phyloP scores from a whole-genome alignment of 2,113 vertebrate genomes.

The Xenus cinereus region DNA sequence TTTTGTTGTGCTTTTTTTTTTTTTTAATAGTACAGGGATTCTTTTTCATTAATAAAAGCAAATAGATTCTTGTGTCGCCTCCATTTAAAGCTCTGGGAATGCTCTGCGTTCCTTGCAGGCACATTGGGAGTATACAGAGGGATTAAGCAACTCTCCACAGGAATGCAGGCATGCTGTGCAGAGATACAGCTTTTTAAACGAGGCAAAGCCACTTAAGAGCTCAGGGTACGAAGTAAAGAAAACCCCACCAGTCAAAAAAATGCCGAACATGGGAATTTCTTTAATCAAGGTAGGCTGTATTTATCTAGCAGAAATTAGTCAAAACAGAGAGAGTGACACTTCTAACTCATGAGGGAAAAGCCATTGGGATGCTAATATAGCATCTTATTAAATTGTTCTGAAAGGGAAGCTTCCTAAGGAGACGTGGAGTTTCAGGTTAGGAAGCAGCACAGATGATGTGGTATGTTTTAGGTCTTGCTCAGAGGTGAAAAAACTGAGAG shows the following conservation, averaged over 20 bases:
- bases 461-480: background rate
- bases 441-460: background rate
- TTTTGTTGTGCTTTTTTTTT: no score
- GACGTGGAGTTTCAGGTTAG: background rate
- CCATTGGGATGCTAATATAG: background rate
- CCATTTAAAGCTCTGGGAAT: conserved; percentile 12
- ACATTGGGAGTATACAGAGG: background rate
- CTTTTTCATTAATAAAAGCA: background rate
- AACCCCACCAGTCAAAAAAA: background rate
- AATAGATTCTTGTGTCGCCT: background rate
- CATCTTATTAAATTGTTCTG: background rate
- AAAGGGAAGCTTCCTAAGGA: background rate
- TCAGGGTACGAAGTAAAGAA: background rate
- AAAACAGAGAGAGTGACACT: background rate
- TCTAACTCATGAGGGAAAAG: background rate
- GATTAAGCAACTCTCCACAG: conserved; percentile 49
- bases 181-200: background rate
- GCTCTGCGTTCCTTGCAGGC: background rate
- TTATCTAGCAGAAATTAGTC: background rate
- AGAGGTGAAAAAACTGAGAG: background rate
- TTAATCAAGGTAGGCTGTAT: background rate
- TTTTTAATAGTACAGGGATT: background rate
- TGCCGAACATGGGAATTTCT: background rate
- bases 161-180: conserved; percentile 2
- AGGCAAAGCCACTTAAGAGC: background rate